Conservation (phyloP, 2,113 vertebrate species). For the Misgurnus mizolepis region DNA sequence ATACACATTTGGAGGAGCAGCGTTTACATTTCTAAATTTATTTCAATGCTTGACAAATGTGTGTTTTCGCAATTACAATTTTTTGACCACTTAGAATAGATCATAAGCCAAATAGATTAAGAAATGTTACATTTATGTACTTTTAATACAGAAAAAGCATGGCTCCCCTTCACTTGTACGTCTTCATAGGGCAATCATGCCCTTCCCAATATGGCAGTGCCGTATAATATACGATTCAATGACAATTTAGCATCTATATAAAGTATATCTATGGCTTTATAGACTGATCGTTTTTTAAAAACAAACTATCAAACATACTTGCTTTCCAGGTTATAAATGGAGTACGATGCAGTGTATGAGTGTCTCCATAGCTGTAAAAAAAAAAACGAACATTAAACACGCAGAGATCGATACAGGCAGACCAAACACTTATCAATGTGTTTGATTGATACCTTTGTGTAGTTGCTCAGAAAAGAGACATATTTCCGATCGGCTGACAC, state of each 20-base stretch:
- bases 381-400: neutral
- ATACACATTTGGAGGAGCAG: neutral
- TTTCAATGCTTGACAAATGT: no score
- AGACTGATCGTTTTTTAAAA: neutral
- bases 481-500: conserved; percentile 85
- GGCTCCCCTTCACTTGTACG: no score
- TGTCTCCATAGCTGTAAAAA: conserved; percentile 86
- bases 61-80: no score
- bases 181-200: no score
- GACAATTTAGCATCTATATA: neutral
- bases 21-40: neutral
- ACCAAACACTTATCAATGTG: neutral
- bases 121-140: no score
- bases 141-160: no score
- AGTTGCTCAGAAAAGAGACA: conserved; percentile 88
- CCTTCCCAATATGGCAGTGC: no score
- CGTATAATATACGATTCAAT: no score
- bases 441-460: conserved; percentile 80
- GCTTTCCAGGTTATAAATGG: conserved; percentile 77
- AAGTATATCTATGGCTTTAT: neutral
- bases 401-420: neutral
- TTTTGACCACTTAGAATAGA: no score
- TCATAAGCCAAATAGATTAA: no score
- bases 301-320: conserved; percentile 69
- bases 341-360: conserved; percentile 87